Percentiles rank a stretch among this genome's conserved stretches.
These are phyloP conservation scores for Phaonia tiefii DNA, from an alignment of 2,888 invertebrate genomes.

Conservation along the genomic window DNA sequence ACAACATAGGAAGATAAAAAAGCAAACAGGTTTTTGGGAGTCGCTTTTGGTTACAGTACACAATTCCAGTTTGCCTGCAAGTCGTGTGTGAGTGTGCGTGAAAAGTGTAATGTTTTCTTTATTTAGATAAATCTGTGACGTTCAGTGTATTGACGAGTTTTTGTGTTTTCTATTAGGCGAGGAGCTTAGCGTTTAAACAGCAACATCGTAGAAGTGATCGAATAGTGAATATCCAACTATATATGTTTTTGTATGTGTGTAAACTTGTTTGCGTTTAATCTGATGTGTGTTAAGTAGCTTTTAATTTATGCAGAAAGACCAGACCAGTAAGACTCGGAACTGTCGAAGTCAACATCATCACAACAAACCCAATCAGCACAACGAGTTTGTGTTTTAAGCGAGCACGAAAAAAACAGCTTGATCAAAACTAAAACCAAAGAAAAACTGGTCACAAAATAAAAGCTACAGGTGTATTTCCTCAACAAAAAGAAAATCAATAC, in stretches of 20 bases:
- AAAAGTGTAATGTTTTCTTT: neutral
- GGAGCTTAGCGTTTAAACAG: too few species aligned
- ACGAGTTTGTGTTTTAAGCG: slow-evolving; percentile 24
- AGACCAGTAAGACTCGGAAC: slow-evolving; percentile 59
- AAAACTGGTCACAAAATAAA: slow-evolving; percentile 61
- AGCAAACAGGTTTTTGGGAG: slow-evolving; percentile 71
- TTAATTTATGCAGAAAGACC: slow-evolving; percentile 58
- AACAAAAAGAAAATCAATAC: neutral
- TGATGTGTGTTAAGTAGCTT: slow-evolving; percentile 33
- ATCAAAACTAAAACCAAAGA: slow-evolving; percentile 8
- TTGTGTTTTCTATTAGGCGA: too few species aligned
- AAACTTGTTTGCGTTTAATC: slow-evolving; percentile 9
- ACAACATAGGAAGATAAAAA: slow-evolving; percentile 61
- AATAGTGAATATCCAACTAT: too few species aligned
- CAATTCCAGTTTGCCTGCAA: slow-evolving; percentile 55
- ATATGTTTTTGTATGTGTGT: slow-evolving; percentile 33
- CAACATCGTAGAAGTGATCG: too few species aligned
- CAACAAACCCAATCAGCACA: neutral
- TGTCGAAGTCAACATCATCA: slow-evolving; percentile 35
- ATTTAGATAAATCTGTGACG: too few species aligned
- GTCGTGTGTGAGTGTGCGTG: slow-evolving; percentile 35
- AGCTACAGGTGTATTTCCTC: slow-evolving; percentile 61
- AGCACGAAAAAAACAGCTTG: slow-evolving; percentile 26
- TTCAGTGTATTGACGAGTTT: too few species aligned
- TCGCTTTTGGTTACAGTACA: slow-evolving; percentile 66